Percentiles rank a stretch among this genome's conserved stretches.
Evolutionary conservation across 2,888 invertebrate genomes (phyloP).

Genomic region (Glyphotaelius pellucidus): DNA sequence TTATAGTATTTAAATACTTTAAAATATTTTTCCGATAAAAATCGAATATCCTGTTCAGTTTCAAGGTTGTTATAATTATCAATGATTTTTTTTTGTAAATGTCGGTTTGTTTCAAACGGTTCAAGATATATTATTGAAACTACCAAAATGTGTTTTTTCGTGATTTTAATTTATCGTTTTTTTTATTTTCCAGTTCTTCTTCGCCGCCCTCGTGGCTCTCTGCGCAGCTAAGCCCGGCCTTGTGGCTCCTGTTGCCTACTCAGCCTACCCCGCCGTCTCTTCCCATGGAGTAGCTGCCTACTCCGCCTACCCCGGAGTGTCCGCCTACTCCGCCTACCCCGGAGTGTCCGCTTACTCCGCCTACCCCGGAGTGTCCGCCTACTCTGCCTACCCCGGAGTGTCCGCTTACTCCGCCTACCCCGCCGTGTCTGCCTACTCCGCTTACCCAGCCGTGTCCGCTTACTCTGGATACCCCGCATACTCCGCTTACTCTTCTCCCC

Average conservation of each 20-base stretch:
- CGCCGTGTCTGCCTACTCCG: constrained; percentile 18
- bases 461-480: constrained; percentile 64
- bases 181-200: constrained; percentile 70
- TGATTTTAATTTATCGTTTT: background rate
- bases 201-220: constrained; percentile 71
- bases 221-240: constrained; percentile 71
- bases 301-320: constrained; percentile 47
- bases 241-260: constrained; percentile 65
- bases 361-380: constrained; percentile 69
- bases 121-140: background rate
- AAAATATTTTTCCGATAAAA: background rate
- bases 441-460: constrained; percentile 58
- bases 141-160: background rate
- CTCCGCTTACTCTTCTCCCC: background rate
- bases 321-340: constrained; percentile 64
- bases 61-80: background rate
- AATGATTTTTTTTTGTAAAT: background rate
- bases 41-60: background rate
- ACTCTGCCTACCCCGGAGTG: constrained; percentile 70
- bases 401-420: constrained; percentile 70
- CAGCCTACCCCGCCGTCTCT: constrained; percentile 54
- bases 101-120: background rate
- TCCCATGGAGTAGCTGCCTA: constrained; percentile 25
- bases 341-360: constrained; percentile 67
- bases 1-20: background rate